Percentiles rank a stretch among this genome's conserved stretches.
phyloP scores from a whole-genome alignment of 2,113 vertebrate genomes.

The Rousettus leschenaultii region DNA sequence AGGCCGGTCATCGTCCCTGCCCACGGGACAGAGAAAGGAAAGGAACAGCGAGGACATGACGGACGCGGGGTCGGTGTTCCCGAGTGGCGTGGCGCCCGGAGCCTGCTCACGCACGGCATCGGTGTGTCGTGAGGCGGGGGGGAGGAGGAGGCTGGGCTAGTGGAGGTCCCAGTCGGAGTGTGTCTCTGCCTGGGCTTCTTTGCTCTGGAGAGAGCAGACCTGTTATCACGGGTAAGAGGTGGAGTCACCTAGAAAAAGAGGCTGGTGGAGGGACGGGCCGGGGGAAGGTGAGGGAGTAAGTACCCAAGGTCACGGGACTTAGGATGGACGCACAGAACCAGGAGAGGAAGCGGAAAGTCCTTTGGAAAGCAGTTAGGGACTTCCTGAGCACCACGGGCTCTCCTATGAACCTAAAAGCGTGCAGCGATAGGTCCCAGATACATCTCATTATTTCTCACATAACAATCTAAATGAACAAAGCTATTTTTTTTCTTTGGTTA shows the following conservation, averaged over 20 bases:
- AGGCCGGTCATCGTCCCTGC: not conserved
- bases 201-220: not conserved
- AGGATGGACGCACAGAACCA: not conserved
- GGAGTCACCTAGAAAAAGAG: not conserved
- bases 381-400: accelerated
- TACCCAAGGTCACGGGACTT: too few species aligned
- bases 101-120: accelerated
- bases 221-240: not conserved
- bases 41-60: accelerated
- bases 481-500: not conserved
- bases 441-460: not conserved
- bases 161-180: accelerated
- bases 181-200: not conserved
- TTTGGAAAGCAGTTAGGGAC: not conserved
- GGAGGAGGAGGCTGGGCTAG: not conserved
- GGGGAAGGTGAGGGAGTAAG: too few species aligned
- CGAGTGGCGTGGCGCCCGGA: accelerated
- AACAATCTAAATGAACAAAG: not conserved
- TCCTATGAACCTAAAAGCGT: accelerated
- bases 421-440: accelerated
- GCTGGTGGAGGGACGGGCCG: too few species aligned
- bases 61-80: not conserved
- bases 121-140: not conserved
- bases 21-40: not conserved
- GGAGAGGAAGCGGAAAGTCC: too few species aligned